Evolutionary conservation across 1,140 invertebrate genomes (phyloP).

Genomic region (Drosophila murphyi): DNA sequence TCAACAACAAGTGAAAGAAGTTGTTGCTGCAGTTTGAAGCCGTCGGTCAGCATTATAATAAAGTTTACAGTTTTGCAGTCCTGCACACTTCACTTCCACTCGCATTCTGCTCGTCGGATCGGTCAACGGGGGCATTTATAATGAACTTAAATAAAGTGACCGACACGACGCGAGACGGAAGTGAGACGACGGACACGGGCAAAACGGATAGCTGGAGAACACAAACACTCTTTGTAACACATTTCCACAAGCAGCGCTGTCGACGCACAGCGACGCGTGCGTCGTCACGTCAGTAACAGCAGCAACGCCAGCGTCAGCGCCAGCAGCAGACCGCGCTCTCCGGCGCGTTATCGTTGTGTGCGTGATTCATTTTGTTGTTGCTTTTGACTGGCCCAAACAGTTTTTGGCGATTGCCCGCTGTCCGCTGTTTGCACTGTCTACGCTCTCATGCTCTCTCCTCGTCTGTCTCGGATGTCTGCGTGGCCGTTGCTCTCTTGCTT

Average conservation of each 20-base stretch:
- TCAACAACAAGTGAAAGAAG: slow-evolving; percentile 19
- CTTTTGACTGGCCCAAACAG: slow-evolving; percentile 28
- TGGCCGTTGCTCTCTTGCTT: slow-evolving; percentile 35
- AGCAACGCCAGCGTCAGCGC: slow-evolving; percentile 3
- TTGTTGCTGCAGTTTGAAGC: slow-evolving; percentile 35
- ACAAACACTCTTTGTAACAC: slow-evolving; percentile 23
- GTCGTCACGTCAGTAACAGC: slow-evolving; percentile 23
- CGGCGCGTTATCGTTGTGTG: not conserved
- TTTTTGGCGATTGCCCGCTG: slow-evolving; percentile 19
- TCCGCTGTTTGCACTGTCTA: slow-evolving; percentile 15
- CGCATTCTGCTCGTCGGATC: slow-evolving; percentile 9
- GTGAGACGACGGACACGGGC: slow-evolving; percentile 10
- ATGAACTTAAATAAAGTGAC: slow-evolving; percentile 31
- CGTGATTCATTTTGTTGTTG: slow-evolving; percentile 13
- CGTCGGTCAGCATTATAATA: slow-evolving; percentile 32
- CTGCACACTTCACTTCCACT: slow-evolving; percentile 3
- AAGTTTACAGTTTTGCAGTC: slow-evolving; percentile 33
- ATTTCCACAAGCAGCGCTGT: slow-evolving; percentile 14
- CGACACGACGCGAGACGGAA: not conserved
- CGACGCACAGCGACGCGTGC: slow-evolving; percentile 14
- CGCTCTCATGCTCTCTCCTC: slow-evolving; percentile 9
- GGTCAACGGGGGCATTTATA: slow-evolving; percentile 26
- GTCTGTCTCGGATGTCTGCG: not conserved
- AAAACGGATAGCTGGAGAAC: slow-evolving; percentile 27
- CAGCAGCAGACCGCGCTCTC: slow-evolving; percentile 24